Percentiles rank a stretch among this genome's conserved stretches.
phyloP scores from a whole-genome alignment of 2,888 invertebrate species.

The Notodonta dromedarius region DNA sequence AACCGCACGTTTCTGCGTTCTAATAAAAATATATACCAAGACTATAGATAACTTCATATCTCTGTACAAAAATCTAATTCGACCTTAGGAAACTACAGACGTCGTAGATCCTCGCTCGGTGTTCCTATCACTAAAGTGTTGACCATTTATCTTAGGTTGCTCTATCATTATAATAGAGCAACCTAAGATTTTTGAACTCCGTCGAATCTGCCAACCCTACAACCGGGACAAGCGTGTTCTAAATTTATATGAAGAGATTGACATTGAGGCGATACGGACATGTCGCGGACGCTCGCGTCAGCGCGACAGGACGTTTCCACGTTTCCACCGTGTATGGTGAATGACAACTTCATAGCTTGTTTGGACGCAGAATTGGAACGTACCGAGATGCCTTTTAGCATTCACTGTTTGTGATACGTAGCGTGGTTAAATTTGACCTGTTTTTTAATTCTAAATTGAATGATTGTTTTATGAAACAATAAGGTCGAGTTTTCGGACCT shows the following conservation, averaged over 20 bases:
- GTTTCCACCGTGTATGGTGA: not conserved
- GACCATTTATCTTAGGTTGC: not conserved
- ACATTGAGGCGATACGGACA: slow-evolving; percentile 70
- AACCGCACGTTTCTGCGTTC: too few relatives aligned
- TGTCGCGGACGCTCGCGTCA: slow-evolving; percentile 48
- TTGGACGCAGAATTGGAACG: slow-evolving; percentile 4
- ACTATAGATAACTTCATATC: too few relatives aligned
- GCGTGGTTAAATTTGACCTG: too few relatives aligned
- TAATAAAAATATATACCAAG: too few relatives aligned
- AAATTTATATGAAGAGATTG: slow-evolving; percentile 71
- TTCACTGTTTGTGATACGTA: not conserved
- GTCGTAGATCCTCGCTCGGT: too few relatives aligned
- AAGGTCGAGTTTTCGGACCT: too few relatives aligned
- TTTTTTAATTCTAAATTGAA: not conserved
- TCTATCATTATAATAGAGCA: not conserved
- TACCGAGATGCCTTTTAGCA: not conserved
- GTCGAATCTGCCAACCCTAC: not conserved
- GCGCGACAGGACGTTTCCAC: slow-evolving; percentile 18
- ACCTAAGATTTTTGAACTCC: not conserved
- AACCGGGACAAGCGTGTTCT: slow-evolving; percentile 42
- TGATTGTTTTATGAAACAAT: too few relatives aligned
- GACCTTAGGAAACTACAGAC: too few relatives aligned
- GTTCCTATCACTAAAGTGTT: too few relatives aligned
- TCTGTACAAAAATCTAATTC: too few relatives aligned
- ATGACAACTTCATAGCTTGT: slow-evolving; percentile 3